phyloP scores from a whole-genome alignment of 1,140 invertebrate genomes.

The Vanessa tameamea region DNA sequence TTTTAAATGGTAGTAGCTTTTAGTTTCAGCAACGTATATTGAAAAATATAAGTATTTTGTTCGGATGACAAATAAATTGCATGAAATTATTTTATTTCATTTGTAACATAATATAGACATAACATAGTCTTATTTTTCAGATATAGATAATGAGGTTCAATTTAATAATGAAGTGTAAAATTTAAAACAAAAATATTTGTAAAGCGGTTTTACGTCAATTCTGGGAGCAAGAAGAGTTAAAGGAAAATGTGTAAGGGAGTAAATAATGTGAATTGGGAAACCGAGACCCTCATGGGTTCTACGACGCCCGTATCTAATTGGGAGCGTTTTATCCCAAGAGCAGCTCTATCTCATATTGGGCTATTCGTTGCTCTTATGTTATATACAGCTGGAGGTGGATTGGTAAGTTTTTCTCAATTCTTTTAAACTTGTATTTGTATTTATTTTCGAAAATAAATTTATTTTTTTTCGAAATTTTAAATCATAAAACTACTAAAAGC shows the following conservation, averaged over 20 bases:
- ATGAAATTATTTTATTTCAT: neutral
- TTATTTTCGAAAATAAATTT: too few relatives aligned
- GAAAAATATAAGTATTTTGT: constrained; percentile 5
- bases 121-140: constrained; percentile 1
- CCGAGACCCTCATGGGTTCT: constrained; percentile 74
- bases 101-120: neutral
- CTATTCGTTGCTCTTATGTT: constrained; percentile 86
- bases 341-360: constrained; percentile 85
- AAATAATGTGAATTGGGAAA: constrained; percentile 73
- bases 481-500: too few relatives aligned
- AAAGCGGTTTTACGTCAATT: neutral
- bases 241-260: constrained; percentile 65
- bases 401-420: constrained; percentile 82
- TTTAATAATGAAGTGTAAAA: constrained; percentile 3
- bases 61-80: neutral
- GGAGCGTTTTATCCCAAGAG: constrained; percentile 81
- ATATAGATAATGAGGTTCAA: neutral
- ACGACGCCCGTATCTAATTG: constrained; percentile 62
- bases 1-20: constrained; percentile 27
- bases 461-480: too few relatives aligned
- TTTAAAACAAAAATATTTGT: neutral
- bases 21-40: constrained; percentile 14
- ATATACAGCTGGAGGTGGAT: constrained; percentile 87
- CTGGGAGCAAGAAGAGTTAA: neutral
- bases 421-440: neutral